Percentiles rank a stretch among this genome's conserved stretches.
phyloP scores from a whole-genome alignment of 2,797 vertebrate species.

The Craterocephalus amniculus region DNA sequence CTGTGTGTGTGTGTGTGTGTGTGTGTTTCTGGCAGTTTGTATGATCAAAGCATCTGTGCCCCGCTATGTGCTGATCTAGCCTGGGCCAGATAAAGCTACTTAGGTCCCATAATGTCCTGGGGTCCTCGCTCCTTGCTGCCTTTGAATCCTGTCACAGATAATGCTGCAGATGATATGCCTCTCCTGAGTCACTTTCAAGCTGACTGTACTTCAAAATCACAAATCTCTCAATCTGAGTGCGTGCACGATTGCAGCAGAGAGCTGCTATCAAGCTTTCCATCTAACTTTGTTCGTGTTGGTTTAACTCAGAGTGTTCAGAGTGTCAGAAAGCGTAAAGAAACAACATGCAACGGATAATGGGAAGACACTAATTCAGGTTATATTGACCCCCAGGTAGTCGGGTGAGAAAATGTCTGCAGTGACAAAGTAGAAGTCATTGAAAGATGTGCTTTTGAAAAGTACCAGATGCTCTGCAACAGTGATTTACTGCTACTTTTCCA shows the following conservation, averaged over 20 bases:
- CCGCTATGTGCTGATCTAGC: slow-evolving; percentile 54
- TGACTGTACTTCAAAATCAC: slow-evolving; percentile 55
- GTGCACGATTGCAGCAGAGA: slow-evolving; percentile 28
- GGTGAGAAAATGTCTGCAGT: neutral
- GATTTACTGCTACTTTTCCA: neutral
- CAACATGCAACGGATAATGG: neutral
- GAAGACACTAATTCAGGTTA: slow-evolving; percentile 20
- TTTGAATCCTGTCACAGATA: slow-evolving; percentile 76
- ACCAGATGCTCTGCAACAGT: neutral
- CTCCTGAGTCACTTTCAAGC: slow-evolving; percentile 66
- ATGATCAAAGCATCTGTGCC: slow-evolving; percentile 57
- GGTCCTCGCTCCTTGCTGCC: slow-evolving; percentile 57
- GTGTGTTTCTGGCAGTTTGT: slow-evolving; percentile 3
- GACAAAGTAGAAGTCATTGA: neutral
- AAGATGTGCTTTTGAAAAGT: slow-evolving; percentile 12
- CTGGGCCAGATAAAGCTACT: slow-evolving; percentile 56
- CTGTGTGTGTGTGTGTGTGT: too few relatives aligned
- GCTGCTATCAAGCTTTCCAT: slow-evolving; percentile 26
- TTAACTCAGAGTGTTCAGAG: slow-evolving; percentile 1
- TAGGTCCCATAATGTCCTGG: slow-evolving; percentile 64
- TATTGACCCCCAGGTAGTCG: slow-evolving; percentile 11
- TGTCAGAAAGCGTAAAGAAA: slow-evolving; percentile 5
- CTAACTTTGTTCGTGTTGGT: slow-evolving; percentile 34
- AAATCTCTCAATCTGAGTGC: slow-evolving; percentile 62
- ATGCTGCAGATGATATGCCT: slow-evolving; percentile 66